Evolutionary conservation across 2,888 invertebrate species (phyloP), one percentile per base, ranked within the genome.

Genomic region (Hesperia comma): DNA sequence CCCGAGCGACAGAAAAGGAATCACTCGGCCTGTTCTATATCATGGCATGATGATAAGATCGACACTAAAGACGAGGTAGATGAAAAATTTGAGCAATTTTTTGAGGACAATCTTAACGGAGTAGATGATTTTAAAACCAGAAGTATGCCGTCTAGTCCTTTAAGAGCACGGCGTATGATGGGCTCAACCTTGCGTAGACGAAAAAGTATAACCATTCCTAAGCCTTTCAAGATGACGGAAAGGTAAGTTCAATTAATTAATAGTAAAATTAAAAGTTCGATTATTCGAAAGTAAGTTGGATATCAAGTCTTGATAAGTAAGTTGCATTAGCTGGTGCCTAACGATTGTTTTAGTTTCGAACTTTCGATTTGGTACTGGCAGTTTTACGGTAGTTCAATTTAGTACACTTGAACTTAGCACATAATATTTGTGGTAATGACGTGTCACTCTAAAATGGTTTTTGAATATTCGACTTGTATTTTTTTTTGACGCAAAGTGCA

Each of bases 201-300:
- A 40, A 88, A 84, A 74, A 83, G 81, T 69, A 80, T 94, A 19
- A 95, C 95, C 0, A 88, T 95, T 66, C 95, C 95, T 0, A 95
- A 95, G 79, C 95, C 95, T 2, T 96, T 95, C 79, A 94, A 94
- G 83, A 95, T 95, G 93, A 95, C 95, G 1, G 92, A 95, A 73
- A 94, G 95, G 95, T 95, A 86, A 76, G 69, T 37, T n/a, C 19
- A 57, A 8, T 51, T n/a, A n/a, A n/a, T n/a, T n/a, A n/a, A n/a
- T n/a, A n/a, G n/a, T n/a, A n/a, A n/a, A n/a, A n/a, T 26, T 17
- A 46, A 46, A 37, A 37, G 10, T 2, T 37, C 10, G 37, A 37
- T 37, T 10, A 37, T 10, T 26, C 26, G 26, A 26, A n/a, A n/a
- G n/a, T n/a, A n/a, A n/a, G n/a, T n/a, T n/a, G n/a, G n/a, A n/a